phyloP scores from a whole-genome alignment of 2,797 vertebrate species.

The Leptoclinus maculatus region DNA sequence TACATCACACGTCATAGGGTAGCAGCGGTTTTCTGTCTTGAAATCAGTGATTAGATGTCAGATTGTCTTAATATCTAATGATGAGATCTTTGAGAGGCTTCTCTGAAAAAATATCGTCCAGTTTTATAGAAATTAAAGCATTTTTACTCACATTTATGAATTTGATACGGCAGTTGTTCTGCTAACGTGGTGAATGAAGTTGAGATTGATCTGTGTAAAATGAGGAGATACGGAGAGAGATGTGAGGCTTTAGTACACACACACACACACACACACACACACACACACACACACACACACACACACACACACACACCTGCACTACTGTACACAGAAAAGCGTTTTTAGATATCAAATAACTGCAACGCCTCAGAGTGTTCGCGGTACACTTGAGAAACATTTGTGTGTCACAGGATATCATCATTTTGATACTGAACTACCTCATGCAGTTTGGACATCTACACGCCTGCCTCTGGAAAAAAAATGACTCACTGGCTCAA shows the following conservation, averaged over 20 bases:
- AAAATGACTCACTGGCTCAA: conserved; percentile 4
- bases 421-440: conserved; percentile 3
- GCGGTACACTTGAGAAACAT: conserved; percentile 29
- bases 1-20: not conserved
- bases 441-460: not conserved
- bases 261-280: not conserved
- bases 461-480: not conserved
- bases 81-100: not conserved
- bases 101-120: not conserved
- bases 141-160: not conserved
- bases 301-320: conserved; percentile 1
- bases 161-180: not conserved
- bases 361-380: conserved; percentile 12
- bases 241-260: not conserved
- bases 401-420: conserved; percentile 14
- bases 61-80: conserved; percentile 17
- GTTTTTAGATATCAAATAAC: conserved; percentile 19
- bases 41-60: conserved; percentile 12
- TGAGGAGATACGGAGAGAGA: not conserved
- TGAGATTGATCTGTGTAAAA: conserved; percentile 12
- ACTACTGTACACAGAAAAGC: not conserved
- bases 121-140: conserved; percentile 14
- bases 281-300: not conserved
- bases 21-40: conserved; percentile 21
- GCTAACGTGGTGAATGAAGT: not conserved